Conservation (phyloP, 2,888 invertebrate species). For the Reticulitermes lucifugus region DNA sequence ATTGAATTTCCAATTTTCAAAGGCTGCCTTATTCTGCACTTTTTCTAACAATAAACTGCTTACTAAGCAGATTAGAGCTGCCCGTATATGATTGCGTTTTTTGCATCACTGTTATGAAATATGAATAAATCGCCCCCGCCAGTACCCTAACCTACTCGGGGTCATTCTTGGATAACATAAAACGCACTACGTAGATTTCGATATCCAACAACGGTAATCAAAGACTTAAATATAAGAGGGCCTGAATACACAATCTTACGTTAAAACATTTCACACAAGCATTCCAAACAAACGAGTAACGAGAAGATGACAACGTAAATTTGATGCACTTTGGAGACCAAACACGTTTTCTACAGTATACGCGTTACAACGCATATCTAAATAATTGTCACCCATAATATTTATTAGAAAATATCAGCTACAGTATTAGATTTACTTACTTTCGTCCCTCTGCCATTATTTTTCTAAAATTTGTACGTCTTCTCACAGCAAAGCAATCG, state of each 20-base stretch:
- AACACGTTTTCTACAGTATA: constrained; percentile 10
- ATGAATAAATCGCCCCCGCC: no score
- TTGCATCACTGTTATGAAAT: no score
- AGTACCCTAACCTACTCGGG: no score
- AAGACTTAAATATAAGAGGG: neutral
- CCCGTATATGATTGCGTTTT: no score
- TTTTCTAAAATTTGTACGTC: constrained; percentile 6
- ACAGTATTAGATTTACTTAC: constrained; percentile 60
- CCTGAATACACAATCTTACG: neutral
- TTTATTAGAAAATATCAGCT: neutral
- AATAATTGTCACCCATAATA: constrained; percentile 23
- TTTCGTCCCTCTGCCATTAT: constrained; percentile 70
- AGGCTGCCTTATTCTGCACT: no score
- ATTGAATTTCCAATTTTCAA: no score
- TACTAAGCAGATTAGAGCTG: no score
- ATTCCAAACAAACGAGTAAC: constrained; percentile 51
- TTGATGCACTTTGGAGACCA: constrained; percentile 57
- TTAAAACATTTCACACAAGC: neutral
- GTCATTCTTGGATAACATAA: no score
- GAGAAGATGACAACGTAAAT: constrained; percentile 66
- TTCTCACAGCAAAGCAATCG: neutral
- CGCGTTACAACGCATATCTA: neutral
- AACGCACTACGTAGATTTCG: no score
- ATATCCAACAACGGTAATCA: no score
- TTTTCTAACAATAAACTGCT: no score